Evolutionary conservation across 2,113 vertebrate species (phyloP), one percentile per base, ranked within the genome.

Genomic region (Procapra przewalskii): DNA sequence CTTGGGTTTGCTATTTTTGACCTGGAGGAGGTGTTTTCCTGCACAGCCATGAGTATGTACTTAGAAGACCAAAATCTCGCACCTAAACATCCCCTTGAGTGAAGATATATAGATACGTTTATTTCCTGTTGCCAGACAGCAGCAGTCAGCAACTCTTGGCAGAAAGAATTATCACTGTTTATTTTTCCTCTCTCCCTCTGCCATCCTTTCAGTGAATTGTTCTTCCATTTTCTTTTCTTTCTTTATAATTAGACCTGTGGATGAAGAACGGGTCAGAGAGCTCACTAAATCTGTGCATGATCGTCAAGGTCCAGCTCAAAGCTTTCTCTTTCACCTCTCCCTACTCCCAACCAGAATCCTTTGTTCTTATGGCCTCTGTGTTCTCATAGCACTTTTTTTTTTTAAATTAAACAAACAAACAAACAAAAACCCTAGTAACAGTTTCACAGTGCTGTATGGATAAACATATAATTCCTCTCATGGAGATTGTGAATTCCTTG

Each of bases 1-100:
- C 71, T 88, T 92, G 71, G 54, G 85, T 82, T 95, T 88, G n/a
- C 96, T 98, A 86, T 98, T 97, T 98, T 93, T 98, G 95, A 98
- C 88, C 60, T 94, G 77, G 85, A 96, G 96, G 88, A 96, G 97
- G 88, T 96, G 81, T 97, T 96, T 75, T 97, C 67, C 92, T 96
- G 82, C 43, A 88, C 1, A 96, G 75, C n/a, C 81, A 1, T 89
- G 33, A 91, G 79, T 86, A 55, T 54, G 52, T 84, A 79, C 80
- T 98, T 57, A 87, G 52, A 88, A 97, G 91, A 80, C 89, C 88
- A 67, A 67, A 95, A 83, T 88, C 55, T 86, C 92, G 48, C 48
- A 95, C 59, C 79, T 92, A 92, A 97, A 87, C 75, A 64, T 62
- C n/a, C 31, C 31, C 43, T 95, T 59, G 48, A 90, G 9, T 88